Evolutionary conservation across 2,888 invertebrate species (phyloP), one percentile per base, ranked within the genome.

Genomic region (Mantis religiosa): DNA sequence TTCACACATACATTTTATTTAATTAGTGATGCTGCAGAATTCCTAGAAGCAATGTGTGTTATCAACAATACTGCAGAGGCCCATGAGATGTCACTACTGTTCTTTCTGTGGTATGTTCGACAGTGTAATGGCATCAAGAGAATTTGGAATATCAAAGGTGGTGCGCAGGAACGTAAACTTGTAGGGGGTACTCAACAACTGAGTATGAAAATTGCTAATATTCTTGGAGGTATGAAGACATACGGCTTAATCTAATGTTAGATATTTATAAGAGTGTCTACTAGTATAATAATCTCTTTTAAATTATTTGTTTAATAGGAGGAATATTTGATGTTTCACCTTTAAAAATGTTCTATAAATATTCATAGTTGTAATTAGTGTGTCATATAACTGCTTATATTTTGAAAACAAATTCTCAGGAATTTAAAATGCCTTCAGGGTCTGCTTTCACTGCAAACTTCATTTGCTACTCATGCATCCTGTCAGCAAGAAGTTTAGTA

Each of bases 171-270:
- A 91, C 91, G 92, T 83, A 93, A 93, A 90, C 91, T 93, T 88
- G 90, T 92, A 28, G 93, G 93, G 27, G 94, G 94, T 28, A 92
- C 93, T 2, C 93, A 93, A 90, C 93, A 93, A 90, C 92, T 94
- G 28, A 92, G 93, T 90, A 91, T 92, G 87, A 91, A 92, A 81
- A 91, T 94, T 82, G 92, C 93, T 1, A 91, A 92, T 87, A 91
- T 91, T 41, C 89, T 94, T n/a, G 92, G 92, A 90, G 91, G 91
- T 91, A 89, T 83, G 20, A 3, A n/a, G 20, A 83, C 8, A 20
- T 28, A 28, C 3, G 28, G n/a, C 25, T 27, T 82, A 82, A 82
- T 82, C n/a, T 82, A n/a, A 27, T 82, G 82, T 27, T 85, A 85
- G 30, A 14, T 34, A 83, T 83, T 83, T 8, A 83, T 83, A 83